A percentile compares a stretch with the other conserved stretches of the same genome.
These are phyloP conservation scores for Hyperoplus lanceolatus DNA, from an alignment of 2,797 vertebrate species.

Conservation along the genomic window DNA sequence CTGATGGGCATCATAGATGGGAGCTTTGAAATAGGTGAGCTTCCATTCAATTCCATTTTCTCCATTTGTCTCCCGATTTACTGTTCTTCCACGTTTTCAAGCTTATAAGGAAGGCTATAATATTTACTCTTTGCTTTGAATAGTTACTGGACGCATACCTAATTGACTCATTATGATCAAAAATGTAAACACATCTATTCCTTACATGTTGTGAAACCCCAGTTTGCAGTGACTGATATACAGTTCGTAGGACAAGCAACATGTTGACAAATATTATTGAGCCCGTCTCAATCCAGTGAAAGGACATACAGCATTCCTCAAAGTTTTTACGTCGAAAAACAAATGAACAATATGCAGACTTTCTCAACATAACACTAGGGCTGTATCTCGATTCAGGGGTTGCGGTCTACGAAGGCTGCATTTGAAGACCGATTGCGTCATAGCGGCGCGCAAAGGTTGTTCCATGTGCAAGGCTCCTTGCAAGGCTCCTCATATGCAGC, in stretches of 20 bases:
- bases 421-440: too few relatives aligned
- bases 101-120: constrained; percentile 15
- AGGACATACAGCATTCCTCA: neutral
- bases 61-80: neutral
- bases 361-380: too few relatives aligned
- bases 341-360: neutral
- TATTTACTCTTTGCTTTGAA: constrained; percentile 19
- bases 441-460: too few relatives aligned
- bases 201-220: neutral
- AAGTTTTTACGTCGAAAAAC: neutral
- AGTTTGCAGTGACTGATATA: neutral
- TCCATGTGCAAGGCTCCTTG: too few relatives aligned
- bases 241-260: neutral
- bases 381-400: too few relatives aligned
- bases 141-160: constrained; percentile 11
- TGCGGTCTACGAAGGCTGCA: too few relatives aligned
- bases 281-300: neutral
- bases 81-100: neutral
- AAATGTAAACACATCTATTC: neutral
- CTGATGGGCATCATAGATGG: constrained; percentile 95
- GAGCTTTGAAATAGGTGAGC: constrained; percentile 97
- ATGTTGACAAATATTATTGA: neutral
- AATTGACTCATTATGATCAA: constrained; percentile 34
- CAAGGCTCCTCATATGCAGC: too few relatives aligned
- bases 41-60: constrained; percentile 5